These are phyloP conservation scores for Pavo muticus DNA, from an alignment of 2,113 vertebrate species.

Conservation along the genomic window DNA sequence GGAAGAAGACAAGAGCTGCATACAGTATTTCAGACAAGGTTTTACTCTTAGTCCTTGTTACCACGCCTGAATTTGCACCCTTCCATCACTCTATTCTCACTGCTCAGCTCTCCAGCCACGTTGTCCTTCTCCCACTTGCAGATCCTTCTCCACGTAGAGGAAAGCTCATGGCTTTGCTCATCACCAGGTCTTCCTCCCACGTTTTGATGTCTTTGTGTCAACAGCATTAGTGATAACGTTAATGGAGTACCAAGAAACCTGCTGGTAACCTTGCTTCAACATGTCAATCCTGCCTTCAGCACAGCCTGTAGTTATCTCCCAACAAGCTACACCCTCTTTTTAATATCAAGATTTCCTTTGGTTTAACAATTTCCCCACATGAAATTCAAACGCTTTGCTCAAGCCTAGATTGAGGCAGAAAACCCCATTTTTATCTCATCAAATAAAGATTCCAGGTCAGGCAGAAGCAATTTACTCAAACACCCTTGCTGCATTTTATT, in stretches of 20 bases:
- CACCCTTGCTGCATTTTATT: not conserved
- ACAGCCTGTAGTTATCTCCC: not conserved
- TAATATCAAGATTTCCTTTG: not conserved
- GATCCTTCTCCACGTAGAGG: not conserved
- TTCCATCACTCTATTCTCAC: not conserved
- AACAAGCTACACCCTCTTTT: not conserved
- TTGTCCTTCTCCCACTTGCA: not conserved
- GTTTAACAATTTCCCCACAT: not conserved
- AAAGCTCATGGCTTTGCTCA: not conserved
- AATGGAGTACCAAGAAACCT: not conserved
- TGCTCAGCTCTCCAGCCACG: not conserved
- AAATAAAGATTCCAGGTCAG: slow-evolving; percentile 1
- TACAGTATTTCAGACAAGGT: not conserved
- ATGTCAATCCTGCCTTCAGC: not conserved
- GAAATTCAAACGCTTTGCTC: not conserved
- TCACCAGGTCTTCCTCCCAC: not conserved
- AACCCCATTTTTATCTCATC: not conserved
- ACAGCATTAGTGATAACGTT: not conserved
- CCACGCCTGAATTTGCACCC: not conserved
- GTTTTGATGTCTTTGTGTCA: not conserved
- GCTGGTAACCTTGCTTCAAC: not conserved
- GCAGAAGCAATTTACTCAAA: not conserved
- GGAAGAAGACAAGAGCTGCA: not conserved
- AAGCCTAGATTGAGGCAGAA: not conserved
- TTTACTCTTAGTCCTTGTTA: not conserved